Conservation (phyloP, 2,113 vertebrate species). For the Oreochromis niloticus region DNA sequence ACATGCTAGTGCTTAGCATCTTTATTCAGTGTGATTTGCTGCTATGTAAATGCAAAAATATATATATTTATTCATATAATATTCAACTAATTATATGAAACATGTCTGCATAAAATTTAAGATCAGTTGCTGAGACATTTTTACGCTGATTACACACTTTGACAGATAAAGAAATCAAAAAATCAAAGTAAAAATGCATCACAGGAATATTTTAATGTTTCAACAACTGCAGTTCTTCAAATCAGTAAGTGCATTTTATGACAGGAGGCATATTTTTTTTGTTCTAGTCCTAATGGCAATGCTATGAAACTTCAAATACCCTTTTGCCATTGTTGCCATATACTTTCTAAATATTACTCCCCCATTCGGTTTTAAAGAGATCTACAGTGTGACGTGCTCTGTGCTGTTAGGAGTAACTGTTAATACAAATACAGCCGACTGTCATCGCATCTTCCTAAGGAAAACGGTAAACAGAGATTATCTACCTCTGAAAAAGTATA, state of each 20-base stretch:
- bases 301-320: not conserved
- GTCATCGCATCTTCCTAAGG: not conserved
- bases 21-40: not conserved
- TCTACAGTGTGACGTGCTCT: not conserved
- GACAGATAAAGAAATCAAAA: not conserved
- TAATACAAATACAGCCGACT: not conserved
- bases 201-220: not conserved
- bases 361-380: not conserved
- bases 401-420: not conserved
- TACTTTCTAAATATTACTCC: not conserved
- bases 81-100: not conserved
- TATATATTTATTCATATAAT: not conserved
- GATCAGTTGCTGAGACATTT: not conserved
- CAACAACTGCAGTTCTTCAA: not conserved
- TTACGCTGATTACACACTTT: not conserved
- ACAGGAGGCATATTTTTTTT: rapidly evolving
- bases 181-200: not conserved
- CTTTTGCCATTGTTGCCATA: not conserved
- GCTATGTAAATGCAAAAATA: not conserved
- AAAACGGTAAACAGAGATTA: not conserved
- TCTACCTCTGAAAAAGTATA: not conserved
- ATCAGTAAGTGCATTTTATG: not conserved
- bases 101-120: not conserved
- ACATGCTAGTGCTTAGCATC: not conserved
- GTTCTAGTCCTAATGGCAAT: not conserved